phyloP scores from a whole-genome alignment of 2,113 vertebrate species.

The Tachuris rubrigastra region DNA sequence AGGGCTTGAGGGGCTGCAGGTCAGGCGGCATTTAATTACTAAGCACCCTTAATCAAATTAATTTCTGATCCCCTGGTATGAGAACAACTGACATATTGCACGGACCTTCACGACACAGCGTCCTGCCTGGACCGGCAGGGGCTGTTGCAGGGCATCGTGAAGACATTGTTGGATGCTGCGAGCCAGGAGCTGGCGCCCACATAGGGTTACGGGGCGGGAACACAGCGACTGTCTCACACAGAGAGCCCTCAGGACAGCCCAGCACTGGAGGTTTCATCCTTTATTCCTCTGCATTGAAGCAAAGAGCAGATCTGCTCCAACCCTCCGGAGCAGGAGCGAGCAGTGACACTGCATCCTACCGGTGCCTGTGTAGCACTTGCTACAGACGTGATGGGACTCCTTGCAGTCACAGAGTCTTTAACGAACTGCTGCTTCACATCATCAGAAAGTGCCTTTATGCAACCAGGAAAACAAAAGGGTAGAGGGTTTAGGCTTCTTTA shows the following conservation, averaged over 20 bases:
- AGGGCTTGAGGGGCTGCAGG: neutral
- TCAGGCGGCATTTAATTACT: neutral
- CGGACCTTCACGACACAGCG: neutral
- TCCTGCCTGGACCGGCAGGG: neutral
- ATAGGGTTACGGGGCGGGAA: neutral
- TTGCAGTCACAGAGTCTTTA: neutral
- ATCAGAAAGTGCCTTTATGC: slow-evolving; percentile 64
- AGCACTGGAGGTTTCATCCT: neutral
- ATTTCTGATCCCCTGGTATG: neutral
- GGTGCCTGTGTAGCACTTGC: neutral
- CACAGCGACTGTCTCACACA: rapidly evolving
- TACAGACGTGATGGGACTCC: neutral
- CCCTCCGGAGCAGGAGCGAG: neutral
- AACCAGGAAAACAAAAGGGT: neutral
- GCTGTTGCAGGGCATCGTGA: neutral
- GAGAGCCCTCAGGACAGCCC: neutral
- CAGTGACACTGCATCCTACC: neutral
- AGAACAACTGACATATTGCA: neutral
- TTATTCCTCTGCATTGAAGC: rapidly evolving
- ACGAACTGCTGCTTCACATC: slow-evolving; percentile 36
- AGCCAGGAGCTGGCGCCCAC: neutral
- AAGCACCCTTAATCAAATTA: slow-evolving; percentile 36
- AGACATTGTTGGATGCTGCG: neutral
- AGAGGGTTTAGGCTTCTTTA: neutral
- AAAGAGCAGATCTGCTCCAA: neutral